These are phyloP conservation scores for Oryctes rhinoceros DNA, from an alignment of 1,140 invertebrate genomes.

Conservation along the genomic window DNA sequence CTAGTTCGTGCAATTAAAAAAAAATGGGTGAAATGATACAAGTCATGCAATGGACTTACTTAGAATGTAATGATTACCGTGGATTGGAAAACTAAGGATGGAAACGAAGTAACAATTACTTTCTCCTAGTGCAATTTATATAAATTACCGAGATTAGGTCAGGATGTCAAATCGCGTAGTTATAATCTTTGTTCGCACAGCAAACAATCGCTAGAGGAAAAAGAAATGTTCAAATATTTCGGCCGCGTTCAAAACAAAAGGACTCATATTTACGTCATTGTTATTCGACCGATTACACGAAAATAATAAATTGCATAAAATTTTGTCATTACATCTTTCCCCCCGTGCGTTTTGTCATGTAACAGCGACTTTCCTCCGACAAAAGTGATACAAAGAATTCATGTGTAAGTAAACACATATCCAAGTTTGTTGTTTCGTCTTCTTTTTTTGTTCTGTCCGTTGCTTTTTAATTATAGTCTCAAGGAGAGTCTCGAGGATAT, in stretches of 20 bases:
- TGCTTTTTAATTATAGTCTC: constrained; percentile 36
- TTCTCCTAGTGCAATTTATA: constrained; percentile 4
- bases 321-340: constrained; percentile 21
- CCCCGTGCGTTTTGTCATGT: background rate
- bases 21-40: no score
- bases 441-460: constrained; percentile 18
- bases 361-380: background rate
- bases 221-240: background rate
- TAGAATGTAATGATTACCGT: no score
- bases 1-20: no score
- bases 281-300: background rate
- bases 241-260: background rate
- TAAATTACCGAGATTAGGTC: constrained; percentile 22
- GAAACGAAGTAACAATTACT: constrained; percentile 16
- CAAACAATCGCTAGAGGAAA: background rate
- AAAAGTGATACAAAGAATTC: constrained; percentile 34
- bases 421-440: constrained; percentile 32
- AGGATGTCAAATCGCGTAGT: constrained; percentile 16
- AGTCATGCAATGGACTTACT: no score
- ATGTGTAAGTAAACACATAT: constrained; percentile 13
- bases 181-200: background rate
- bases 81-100: constrained; percentile 14
- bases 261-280: background rate
- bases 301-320: constrained; percentile 31
- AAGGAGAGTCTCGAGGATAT: constrained; percentile 36